These are phyloP conservation scores for Atethmia centrago DNA, from an alignment of 2,888 invertebrate genomes.

Conservation along the genomic window DNA sequence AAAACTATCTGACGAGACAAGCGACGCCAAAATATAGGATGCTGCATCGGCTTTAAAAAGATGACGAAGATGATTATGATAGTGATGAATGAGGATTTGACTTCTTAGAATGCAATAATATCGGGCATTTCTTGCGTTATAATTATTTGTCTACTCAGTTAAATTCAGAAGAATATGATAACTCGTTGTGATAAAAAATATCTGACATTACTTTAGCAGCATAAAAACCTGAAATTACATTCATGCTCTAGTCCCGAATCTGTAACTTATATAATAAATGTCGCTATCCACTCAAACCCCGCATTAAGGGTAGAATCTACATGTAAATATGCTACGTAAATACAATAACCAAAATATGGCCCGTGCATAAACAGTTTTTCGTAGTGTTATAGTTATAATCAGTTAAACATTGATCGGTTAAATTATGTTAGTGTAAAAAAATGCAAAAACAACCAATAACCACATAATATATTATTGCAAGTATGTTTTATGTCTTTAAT, in stretches of 20 bases:
- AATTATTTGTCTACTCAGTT: background rate
- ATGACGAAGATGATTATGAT: no score
- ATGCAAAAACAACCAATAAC: background rate
- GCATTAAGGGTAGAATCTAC: background rate
- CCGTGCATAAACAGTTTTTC: background rate
- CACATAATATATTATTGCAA: background rate
- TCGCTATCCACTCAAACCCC: background rate
- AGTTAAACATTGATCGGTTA: no score
- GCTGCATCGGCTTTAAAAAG: background rate
- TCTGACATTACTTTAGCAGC: background rate
- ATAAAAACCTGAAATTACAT: background rate
- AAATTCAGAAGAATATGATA: background rate
- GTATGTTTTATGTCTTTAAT: background rate
- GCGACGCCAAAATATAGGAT: background rate
- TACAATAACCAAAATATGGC: background rate
- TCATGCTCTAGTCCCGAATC: background rate
- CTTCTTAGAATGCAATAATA: background rate
- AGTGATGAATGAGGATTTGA: no score
- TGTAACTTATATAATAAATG: constrained; percentile 17
- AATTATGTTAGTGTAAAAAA: background rate
- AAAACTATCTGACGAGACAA: background rate
- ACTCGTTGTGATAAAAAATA: background rate
- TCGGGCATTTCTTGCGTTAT: background rate
- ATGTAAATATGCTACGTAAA: background rate
- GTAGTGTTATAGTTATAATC: background rate